A percentile compares a stretch with the other conserved stretches of the same genome.
Evolutionary conservation across 2,113 vertebrate species (phyloP).

Genomic region (Lepisosteus oculatus): DNA sequence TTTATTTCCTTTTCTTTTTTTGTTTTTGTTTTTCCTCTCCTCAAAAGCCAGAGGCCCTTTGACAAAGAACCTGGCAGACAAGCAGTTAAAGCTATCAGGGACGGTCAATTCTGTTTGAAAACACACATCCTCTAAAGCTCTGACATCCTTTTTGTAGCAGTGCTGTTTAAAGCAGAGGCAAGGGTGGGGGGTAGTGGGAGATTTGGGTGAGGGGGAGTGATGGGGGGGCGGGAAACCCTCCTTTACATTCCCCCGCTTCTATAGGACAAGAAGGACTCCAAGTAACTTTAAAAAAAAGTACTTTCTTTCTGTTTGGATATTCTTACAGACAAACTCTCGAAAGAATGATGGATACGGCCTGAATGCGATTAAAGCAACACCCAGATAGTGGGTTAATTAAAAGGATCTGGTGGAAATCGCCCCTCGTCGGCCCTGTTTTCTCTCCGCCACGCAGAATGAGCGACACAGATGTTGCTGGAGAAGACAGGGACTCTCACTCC

Average conservation of each 20-base stretch:
- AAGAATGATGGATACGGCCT: neutral
- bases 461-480: conserved; percentile 73
- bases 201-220: conserved; percentile 5
- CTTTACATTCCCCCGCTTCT: neutral
- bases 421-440: conserved; percentile 53
- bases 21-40: neutral
- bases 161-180: conserved; percentile 18
- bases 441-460: conserved; percentile 54
- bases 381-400: conserved; percentile 52
- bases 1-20: conserved; percentile 2
- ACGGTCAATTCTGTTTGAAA: conserved; percentile 62
- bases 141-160: conserved; percentile 31
- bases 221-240: conserved; percentile 1
- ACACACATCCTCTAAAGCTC: conserved; percentile 41
- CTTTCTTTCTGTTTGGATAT: too few relatives aligned
- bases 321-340: too few relatives aligned
- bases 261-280: neutral
- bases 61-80: conserved; percentile 46
- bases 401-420: conserved; percentile 42
- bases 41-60: conserved; percentile 20
- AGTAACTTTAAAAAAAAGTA: neutral
- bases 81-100: conserved; percentile 46
- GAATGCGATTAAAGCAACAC: conserved; percentile 27
- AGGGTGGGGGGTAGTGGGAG: conserved; percentile 5
- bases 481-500: conserved; percentile 61